Evolutionary conservation across 2,113 vertebrate species (phyloP).

Genomic region (Grallaria varia): DNA sequence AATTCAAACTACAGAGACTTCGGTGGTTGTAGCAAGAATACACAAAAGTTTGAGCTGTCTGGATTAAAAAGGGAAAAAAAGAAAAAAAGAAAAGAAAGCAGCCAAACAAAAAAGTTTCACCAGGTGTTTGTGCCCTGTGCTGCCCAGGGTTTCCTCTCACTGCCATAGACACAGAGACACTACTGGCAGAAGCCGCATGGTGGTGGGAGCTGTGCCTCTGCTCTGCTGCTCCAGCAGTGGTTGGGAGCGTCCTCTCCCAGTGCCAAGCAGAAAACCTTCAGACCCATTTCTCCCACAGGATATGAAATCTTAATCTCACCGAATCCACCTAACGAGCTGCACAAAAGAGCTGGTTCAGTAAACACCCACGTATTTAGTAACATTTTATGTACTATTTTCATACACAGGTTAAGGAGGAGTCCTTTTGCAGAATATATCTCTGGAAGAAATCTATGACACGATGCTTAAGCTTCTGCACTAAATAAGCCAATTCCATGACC

Average conservation of each 20-base stretch:
- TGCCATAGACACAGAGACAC: background rate
- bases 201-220: background rate
- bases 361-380: background rate
- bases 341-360: background rate
- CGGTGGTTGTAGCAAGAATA: background rate
- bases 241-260: background rate
- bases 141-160: background rate
- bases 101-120: background rate
- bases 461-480: background rate
- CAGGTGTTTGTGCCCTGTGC: background rate
- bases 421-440: background rate
- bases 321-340: background rate
- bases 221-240: background rate
- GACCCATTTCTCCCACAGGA: background rate
- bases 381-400: background rate
- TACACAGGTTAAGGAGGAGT: background rate
- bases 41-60: background rate
- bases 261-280: background rate
- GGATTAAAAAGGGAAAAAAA: background rate
- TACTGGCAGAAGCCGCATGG: background rate
- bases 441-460: background rate
- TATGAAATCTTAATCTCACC: background rate
- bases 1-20: background rate
- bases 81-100: background rate
- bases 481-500: background rate